Percentiles rank a stretch among this genome's conserved stretches.
Evolutionary conservation across 2,113 vertebrate species (phyloP).

Genomic region (Natator depressus): DNA sequence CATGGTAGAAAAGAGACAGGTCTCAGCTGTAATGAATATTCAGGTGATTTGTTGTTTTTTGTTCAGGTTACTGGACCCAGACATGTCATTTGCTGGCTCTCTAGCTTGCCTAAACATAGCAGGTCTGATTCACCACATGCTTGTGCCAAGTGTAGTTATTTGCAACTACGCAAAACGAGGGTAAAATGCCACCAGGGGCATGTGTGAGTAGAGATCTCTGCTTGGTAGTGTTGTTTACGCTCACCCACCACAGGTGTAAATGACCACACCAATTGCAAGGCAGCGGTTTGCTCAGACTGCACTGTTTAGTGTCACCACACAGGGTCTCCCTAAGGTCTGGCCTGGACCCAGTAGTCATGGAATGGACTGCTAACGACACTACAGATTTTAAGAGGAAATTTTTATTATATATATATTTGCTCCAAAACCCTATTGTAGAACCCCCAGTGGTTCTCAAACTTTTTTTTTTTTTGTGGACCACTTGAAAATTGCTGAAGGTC

Average conservation of each 20-base stretch:
- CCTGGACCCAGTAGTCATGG: not conserved
- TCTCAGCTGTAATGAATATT: not conserved
- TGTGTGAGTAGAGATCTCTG: not conserved
- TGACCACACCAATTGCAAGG: not conserved
- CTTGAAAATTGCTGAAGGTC: no score
- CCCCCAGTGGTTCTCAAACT: no score
- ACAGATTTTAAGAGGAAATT: not conserved
- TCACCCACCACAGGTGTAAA: not conserved
- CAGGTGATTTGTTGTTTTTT: not conserved
- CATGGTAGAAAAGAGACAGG: not conserved
- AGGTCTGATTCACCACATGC: not conserved
- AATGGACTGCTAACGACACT: not conserved
- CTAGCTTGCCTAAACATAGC: not conserved
- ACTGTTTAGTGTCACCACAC: not conserved
- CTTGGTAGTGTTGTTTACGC: not conserved
- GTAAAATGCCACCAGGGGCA: not conserved
- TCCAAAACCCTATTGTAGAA: not conserved
- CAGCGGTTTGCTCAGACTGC: not conserved
- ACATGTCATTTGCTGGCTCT: not conserved
- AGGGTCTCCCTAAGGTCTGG: not conserved
- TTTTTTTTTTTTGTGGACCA: no score
- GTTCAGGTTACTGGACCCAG: not conserved
- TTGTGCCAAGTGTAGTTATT: not conserved
- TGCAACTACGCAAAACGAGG: not conserved
- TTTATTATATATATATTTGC: not conserved